Conservation (phyloP, 1,140 invertebrate species). For the Eciton burchellii region DNA sequence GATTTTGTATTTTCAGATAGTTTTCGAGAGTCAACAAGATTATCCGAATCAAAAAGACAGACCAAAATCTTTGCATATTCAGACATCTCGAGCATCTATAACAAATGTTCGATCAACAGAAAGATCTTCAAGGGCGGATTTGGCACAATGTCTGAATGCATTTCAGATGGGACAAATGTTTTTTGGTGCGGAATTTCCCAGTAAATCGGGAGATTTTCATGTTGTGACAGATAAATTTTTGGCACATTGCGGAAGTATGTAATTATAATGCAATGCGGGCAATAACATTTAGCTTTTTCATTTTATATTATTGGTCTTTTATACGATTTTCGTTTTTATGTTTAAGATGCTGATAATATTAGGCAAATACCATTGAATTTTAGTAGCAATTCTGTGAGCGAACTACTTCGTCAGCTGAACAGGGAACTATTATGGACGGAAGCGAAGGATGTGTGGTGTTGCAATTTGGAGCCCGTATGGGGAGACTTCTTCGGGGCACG, state of each 20-base stretch:
- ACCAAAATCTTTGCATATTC: constrained; percentile 92
- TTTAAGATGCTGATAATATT: constrained; percentile 86
- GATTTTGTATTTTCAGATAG: constrained; percentile 86
- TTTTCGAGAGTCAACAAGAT: constrained; percentile 90
- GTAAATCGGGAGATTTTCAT: constrained; percentile 87
- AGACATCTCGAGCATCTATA: constrained; percentile 92
- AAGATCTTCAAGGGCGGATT: constrained; percentile 89
- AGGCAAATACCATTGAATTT: constrained; percentile 81
- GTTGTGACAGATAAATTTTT: constrained; percentile 91
- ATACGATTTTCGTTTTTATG: constrained; percentile 61
- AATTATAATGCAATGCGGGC: constrained; percentile 30
- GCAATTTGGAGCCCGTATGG: constrained; percentile 95
- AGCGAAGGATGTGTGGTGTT: constrained; percentile 94
- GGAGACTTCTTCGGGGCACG: constrained; percentile 95
- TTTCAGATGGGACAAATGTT: constrained; percentile 91
- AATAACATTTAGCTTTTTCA: constrained; percentile 19
- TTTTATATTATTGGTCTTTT: constrained; percentile 71
- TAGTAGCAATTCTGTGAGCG: constrained; percentile 83
- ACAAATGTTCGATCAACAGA: constrained; percentile 92
- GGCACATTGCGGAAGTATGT: constrained; percentile 89
- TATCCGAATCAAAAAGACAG: constrained; percentile 92
- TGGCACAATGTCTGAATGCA: constrained; percentile 90
- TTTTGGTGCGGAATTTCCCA: constrained; percentile 91
- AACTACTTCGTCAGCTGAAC: constrained; percentile 84
- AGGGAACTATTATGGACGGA: constrained; percentile 93